Evolutionary conservation across 2,888 invertebrate genomes (phyloP).

Genomic region (Camponotus fellah): DNA sequence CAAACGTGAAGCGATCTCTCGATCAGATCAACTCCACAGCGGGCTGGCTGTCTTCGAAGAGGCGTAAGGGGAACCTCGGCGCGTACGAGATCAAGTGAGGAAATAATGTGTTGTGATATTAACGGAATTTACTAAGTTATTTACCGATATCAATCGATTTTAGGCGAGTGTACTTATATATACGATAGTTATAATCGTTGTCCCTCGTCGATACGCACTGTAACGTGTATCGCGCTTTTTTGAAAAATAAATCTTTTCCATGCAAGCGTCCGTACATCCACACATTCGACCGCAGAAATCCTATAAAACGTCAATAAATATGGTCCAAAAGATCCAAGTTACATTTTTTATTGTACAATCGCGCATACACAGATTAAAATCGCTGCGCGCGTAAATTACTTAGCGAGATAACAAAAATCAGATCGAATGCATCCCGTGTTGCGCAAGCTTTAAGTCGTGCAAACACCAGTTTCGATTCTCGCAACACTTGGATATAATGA

Average conservation of each 20-base stretch:
- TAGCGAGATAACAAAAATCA: conserved; percentile 23
- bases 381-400: neutral
- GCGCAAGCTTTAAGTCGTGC: conserved; percentile 10
- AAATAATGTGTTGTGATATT: conserved; percentile 83
- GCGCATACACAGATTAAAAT: neutral
- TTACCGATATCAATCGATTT: conserved; percentile 84
- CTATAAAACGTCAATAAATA: conserved; percentile 25
- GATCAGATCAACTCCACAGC: conserved; percentile 50
- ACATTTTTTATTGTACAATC: neutral
- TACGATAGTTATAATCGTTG: conserved; percentile 83
- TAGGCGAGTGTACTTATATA: conserved; percentile 82
- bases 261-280: conserved; percentile 70
- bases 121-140: conserved; percentile 83
- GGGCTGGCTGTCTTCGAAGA: conserved; percentile 75
- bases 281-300: neutral
- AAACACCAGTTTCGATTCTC: conserved; percentile 9
- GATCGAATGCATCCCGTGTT: neutral
- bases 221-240: conserved; percentile 84
- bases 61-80: conserved; percentile 80
- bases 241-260: conserved; percentile 84
- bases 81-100: conserved; percentile 79
- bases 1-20: conserved; percentile 84
- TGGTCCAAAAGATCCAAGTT: neutral
- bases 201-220: conserved; percentile 83
- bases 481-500: conserved; percentile 18